phyloP scores from a whole-genome alignment of 2,797 vertebrate species.

The Xenops minutus region DNA sequence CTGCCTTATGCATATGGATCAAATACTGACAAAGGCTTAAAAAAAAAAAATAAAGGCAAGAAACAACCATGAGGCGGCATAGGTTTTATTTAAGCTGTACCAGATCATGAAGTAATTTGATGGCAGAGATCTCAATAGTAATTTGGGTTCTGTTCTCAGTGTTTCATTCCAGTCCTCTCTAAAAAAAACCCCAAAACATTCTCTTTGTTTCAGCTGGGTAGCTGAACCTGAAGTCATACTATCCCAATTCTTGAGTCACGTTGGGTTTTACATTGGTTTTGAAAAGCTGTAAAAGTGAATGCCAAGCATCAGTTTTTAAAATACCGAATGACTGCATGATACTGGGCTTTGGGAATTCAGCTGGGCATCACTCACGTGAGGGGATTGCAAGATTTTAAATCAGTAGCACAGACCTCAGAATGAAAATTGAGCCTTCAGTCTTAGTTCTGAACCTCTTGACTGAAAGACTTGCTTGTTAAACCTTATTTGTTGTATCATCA shows the following conservation, averaged over 20 bases:
- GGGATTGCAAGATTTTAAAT: background rate
- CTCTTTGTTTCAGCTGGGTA: background rate
- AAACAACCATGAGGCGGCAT: accelerated
- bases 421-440: background rate
- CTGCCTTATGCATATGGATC: accelerated
- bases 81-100: background rate
- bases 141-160: background rate
- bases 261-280: background rate
- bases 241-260: accelerated
- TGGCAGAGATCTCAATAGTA: accelerated
- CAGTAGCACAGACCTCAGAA: background rate
- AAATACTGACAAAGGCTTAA: background rate
- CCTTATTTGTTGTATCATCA: background rate
- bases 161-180: background rate
- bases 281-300: background rate
- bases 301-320: background rate
- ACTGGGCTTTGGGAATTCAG: background rate
- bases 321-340: background rate
- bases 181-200: background rate
- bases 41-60: background rate
- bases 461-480: background rate
- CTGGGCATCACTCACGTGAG: background rate
- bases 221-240: background rate
- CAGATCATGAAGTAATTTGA: background rate
- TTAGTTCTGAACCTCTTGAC: background rate